Base-by-base conservation (phyloP, 2,797 vertebrate genomes). In the Furcifer pardalis region DNA sequence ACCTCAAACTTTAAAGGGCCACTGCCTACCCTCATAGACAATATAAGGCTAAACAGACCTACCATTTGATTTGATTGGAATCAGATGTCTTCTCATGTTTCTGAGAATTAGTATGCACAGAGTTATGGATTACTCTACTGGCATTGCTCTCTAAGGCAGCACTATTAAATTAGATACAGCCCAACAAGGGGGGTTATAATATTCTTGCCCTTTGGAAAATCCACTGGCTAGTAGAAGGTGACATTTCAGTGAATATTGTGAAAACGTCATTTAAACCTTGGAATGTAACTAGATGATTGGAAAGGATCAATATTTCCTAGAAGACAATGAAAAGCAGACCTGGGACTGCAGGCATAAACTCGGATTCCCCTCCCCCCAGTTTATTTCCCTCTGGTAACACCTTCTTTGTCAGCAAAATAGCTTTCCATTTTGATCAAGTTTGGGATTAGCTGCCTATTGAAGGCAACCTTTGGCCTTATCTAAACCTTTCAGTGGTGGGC, bases 381-480 rank as follows among this genome's bases (percentile, higher is more conserved):
- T 69, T 56, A 42, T 71, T 71, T 30, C 74, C 74, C 42, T 30
- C 56, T 56, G 63, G 30, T 21, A 42, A 52, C 21, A 19, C 66
- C n/a, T 60, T 30, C 32, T 77, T 91, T 23, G 52, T 90, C 91
- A 86, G 79, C 62, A 91, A 78, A 88, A 88, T 73, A 90, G 83
- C 88, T 88, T 94, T 87, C 91, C 87, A 85, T 88, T 93, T 91
- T 90, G 89, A 91, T 82, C 90, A 80, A 83, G 84, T 86, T 84
- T 82, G 85, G 90, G 89, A 88, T 86, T 89, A 78, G 80, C 65
- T 85, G 90, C 82, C 89, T 93, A 90, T 75, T 90, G 92, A 95
- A 89, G 92, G 89, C 0, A 21, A 90, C 90, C 91, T 84, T 92
- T 93, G 88, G 90, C 92, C 93, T 96, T 95, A 96, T 95, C 94